Percentiles rank a stretch among this genome's conserved stretches.
Conservation (phyloP, 2,113 vertebrate species). For the Catharus minimus region DNA sequence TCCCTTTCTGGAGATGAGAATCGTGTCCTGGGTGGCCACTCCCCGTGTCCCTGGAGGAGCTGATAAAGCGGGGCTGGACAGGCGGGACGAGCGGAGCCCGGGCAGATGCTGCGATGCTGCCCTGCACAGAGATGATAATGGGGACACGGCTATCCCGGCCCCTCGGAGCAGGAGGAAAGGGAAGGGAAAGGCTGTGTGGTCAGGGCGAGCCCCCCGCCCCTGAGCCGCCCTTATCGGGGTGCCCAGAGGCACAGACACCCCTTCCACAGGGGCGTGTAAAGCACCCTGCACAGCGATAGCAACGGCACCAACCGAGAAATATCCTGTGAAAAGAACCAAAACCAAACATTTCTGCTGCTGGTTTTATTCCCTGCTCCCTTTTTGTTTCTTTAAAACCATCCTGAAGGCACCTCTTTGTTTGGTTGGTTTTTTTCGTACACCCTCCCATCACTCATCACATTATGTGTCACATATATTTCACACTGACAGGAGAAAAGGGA, state of each 20-base stretch:
- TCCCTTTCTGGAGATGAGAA: background rate
- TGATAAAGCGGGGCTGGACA: background rate
- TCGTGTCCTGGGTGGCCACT: background rate
- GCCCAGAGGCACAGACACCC: background rate
- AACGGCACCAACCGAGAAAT: constrained; percentile 20
- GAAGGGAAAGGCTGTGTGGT: constrained; percentile 47
- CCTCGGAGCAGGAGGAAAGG: constrained; percentile 15
- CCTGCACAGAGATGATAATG: constrained; percentile 32
- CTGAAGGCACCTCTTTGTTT: background rate
- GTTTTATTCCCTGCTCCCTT: background rate
- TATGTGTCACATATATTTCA: background rate
- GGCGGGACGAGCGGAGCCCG: background rate
- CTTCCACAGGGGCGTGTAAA: background rate
- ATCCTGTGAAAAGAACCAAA: background rate
- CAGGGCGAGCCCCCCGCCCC: constrained; percentile 8
- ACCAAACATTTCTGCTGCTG: background rate
- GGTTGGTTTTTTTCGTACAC: too few species aligned
- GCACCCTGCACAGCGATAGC: constrained; percentile 10
- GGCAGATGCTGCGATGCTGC: background rate
- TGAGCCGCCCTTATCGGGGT: constrained; percentile 20
- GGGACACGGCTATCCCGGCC: background rate
- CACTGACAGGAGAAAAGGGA: background rate
- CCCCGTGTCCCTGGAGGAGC: background rate
- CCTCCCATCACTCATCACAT: background rate
- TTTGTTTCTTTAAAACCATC: background rate